Conservation (phyloP, 2,888 invertebrate genomes). For the Globia sparganii region DNA sequence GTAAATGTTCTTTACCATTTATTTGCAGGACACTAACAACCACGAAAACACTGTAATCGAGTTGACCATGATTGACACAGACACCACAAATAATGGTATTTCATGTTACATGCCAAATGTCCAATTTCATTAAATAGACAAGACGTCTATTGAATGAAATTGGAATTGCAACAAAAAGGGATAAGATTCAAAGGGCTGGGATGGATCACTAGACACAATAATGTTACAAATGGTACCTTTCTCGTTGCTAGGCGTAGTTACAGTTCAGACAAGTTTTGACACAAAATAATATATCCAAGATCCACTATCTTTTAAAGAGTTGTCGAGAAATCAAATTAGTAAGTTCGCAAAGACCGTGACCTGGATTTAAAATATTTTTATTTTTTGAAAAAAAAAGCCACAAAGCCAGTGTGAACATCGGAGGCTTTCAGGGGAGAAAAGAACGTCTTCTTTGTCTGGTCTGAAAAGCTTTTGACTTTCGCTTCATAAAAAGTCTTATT, state of each 20-base stretch:
- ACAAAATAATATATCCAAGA: conserved; percentile 20
- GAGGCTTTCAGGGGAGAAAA: not conserved
- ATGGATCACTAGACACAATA: not conserved
- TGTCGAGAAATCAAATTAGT: conserved; percentile 26
- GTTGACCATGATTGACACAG: not conserved
- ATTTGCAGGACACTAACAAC: not conserved
- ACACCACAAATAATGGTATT: not conserved
- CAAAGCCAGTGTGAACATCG: not conserved
- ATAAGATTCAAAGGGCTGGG: not conserved
- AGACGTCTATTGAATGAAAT: conserved; percentile 10
- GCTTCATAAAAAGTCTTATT: not conserved
- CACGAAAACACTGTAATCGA: not conserved
- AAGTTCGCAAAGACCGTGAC: conserved; percentile 17
- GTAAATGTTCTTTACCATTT: not conserved
- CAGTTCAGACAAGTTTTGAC: conserved; percentile 13
- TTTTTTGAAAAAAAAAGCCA: conserved; percentile 5
- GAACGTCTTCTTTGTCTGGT: conserved; percentile 21
- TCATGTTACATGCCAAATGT: not conserved
- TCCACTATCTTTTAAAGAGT: conserved; percentile 14
- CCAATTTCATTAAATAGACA: no score
- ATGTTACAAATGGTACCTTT: conserved; percentile 6
- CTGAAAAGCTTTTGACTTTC: conserved; percentile 17
- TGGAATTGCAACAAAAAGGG: not conserved
- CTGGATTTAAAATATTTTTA: conserved; percentile 22
- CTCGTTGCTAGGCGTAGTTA: not conserved